phyloP scores from a whole-genome alignment of 30 jellyfish, hydroid and myxozoan genomes.

The Aurelia aurita region DNA sequence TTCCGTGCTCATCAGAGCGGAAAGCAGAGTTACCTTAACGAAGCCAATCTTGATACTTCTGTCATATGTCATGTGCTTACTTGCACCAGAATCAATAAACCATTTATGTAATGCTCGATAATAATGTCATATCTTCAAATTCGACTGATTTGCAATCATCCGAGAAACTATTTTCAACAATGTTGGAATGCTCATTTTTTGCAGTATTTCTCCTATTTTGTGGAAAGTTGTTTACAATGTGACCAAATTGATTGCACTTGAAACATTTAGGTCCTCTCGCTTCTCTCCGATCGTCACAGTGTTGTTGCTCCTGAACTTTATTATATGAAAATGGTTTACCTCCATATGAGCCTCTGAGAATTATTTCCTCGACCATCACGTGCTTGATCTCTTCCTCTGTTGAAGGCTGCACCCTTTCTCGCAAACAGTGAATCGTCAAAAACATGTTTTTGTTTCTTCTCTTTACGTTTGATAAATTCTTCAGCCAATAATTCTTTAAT shows the following conservation, averaged over 20 bases:
- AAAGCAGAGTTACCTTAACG: too few relatives aligned
- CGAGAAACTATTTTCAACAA: slow-evolving; percentile 33
- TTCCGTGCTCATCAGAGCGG: too few relatives aligned
- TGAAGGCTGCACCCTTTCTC: slow-evolving; percentile 45
- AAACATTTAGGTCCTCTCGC: slow-evolving; percentile 56
- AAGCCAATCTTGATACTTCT: slow-evolving; percentile 15
- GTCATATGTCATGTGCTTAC: slow-evolving; percentile 46
- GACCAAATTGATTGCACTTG: slow-evolving; percentile 61
- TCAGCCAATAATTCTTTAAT: slow-evolving; percentile 60
- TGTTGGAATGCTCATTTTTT: slow-evolving; percentile 53
- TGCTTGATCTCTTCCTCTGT: slow-evolving; percentile 44
- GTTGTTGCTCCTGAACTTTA: slow-evolving; percentile 32
- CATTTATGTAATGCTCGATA: slow-evolving; percentile 41
- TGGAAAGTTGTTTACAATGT: slow-evolving; percentile 37
- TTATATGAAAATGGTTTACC: slow-evolving; percentile 27
- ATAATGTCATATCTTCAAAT: slow-evolving; percentile 37
- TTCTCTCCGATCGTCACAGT: slow-evolving; percentile 23
- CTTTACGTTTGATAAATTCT: slow-evolving; percentile 61
- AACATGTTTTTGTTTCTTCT: slow-evolving; percentile 36
- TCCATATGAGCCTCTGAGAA: slow-evolving; percentile 58
- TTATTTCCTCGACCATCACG: slow-evolving; percentile 55
- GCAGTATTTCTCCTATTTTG: slow-evolving; percentile 49
- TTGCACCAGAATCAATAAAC: slow-evolving; percentile 68
- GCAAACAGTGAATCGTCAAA: slow-evolving; percentile 54
- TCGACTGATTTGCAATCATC: slow-evolving; percentile 12